These are phyloP conservation scores for Sesia apiformis DNA, from an alignment of 2,888 invertebrate species.

Conservation along the genomic window DNA sequence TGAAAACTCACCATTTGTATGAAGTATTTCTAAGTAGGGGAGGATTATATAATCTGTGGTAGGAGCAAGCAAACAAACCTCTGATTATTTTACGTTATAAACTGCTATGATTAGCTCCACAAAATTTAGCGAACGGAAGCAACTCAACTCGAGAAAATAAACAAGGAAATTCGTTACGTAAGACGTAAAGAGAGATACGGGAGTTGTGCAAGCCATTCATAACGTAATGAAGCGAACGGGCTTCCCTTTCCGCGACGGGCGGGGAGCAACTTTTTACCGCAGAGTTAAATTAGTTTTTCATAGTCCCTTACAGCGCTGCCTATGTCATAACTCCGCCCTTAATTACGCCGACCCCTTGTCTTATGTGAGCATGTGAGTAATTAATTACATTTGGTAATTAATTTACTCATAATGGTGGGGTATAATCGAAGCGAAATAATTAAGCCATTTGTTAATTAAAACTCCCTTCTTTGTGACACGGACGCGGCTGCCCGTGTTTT, in stretches of 20 bases:
- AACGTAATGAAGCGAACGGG: conserved; percentile 23
- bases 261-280: conserved; percentile 28
- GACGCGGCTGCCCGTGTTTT: background rate
- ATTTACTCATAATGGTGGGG: conserved; percentile 40
- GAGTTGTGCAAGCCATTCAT: conserved; percentile 13
- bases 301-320: conserved; percentile 24
- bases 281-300: conserved; percentile 51
- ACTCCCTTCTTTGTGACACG: conserved; percentile 12
- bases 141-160: no score
- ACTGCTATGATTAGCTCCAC: no score
- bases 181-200: no score
- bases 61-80: no score
- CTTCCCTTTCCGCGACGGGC: conserved; percentile 4
- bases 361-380: conserved; percentile 46
- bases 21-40: no score
- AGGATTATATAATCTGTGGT: no score
- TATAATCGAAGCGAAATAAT: conserved; percentile 35
- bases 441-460: conserved; percentile 44
- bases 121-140: no score
- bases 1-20: no score
- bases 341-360: conserved; percentile 34
- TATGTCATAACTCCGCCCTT: conserved; percentile 35
- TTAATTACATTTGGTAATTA: conserved; percentile 57
- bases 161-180: no score
- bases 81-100: no score